Evolutionary conservation across 2,113 vertebrate genomes (phyloP).

Genomic region (Myxocyprinus asiaticus): DNA sequence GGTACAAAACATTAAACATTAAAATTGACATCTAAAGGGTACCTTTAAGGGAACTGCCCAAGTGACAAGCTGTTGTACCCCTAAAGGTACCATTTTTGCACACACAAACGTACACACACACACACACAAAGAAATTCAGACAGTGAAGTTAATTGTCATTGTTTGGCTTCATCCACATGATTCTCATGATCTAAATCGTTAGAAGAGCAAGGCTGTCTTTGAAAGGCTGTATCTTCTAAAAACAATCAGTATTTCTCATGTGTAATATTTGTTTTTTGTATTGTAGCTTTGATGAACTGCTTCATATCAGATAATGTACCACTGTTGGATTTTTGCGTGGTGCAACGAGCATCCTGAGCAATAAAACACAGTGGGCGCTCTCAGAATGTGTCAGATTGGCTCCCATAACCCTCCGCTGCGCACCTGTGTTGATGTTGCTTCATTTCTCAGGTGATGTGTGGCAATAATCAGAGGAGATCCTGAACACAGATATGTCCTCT

Average conservation of each 20-base stretch:
- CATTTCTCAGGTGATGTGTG: conserved; percentile 64
- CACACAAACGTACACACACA: no score
- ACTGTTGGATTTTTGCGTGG: background rate
- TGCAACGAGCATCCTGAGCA: background rate
- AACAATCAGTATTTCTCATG: conserved; percentile 55
- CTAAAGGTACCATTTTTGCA: no score
- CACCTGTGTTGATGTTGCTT: conserved; percentile 62
- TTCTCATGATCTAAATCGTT: no score
- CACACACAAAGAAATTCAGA: no score
- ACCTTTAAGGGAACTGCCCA: no score
- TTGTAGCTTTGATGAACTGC: conserved; percentile 17
- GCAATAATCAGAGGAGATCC: conserved; percentile 65
- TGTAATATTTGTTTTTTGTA: conserved; percentile 33
- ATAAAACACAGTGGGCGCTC: conserved; percentile 7
- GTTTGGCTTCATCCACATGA: no score
- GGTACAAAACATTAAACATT: no score
- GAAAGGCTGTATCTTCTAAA: background rate
- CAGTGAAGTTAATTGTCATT: no score
- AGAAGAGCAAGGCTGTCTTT: no score
- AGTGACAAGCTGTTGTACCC: no score
- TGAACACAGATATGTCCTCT: conserved; percentile 49
- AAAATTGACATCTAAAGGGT: no score
- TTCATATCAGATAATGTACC: conserved; percentile 28
- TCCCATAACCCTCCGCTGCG: conserved; percentile 48
- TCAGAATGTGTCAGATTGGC: conserved; percentile 13